Percentiles rank a stretch among this genome's conserved stretches.
These are phyloP conservation scores for Syrphus vitripennis DNA, from an alignment of 2,888 invertebrate species.

Conservation along the genomic window DNA sequence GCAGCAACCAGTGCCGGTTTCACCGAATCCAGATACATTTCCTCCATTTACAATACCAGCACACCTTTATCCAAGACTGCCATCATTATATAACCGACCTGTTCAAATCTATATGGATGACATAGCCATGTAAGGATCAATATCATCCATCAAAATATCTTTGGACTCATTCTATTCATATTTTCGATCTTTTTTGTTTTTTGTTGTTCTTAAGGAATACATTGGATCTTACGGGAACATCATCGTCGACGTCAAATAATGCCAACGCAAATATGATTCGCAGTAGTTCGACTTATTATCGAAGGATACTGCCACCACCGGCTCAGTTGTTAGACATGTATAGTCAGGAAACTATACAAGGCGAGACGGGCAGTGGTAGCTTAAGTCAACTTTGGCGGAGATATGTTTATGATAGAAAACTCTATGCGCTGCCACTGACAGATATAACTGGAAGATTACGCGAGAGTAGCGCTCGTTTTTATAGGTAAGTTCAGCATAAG, in stretches of 20 bases:
- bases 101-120: conserved; percentile 55
- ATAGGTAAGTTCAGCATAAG: conserved; percentile 84
- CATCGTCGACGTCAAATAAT: conserved; percentile 49
- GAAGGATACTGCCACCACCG: conserved; percentile 40
- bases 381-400: conserved; percentile 82
- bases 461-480: conserved; percentile 89
- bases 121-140: conserved; percentile 42
- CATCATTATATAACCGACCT: conserved; percentile 40
- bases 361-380: conserved; percentile 72
- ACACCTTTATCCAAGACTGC: conserved; percentile 50
- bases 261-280: conserved; percentile 18
- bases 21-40: conserved; percentile 41
- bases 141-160: not conserved
- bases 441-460: conserved; percentile 88
- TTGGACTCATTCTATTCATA: not conserved
- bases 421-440: conserved; percentile 88
- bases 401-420: conserved; percentile 88
- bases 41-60: conserved; percentile 57
- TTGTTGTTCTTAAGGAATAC: conserved; percentile 43
- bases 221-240: conserved; percentile 59
- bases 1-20: conserved; percentile 72
- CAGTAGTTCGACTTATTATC: conserved; percentile 6
- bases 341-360: conserved; percentile 75
- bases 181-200: not conserved
- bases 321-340: conserved; percentile 77